Base-by-base conservation (phyloP, 1,140 invertebrate species). In the Daktulosphaira vitifoliae region DNA sequence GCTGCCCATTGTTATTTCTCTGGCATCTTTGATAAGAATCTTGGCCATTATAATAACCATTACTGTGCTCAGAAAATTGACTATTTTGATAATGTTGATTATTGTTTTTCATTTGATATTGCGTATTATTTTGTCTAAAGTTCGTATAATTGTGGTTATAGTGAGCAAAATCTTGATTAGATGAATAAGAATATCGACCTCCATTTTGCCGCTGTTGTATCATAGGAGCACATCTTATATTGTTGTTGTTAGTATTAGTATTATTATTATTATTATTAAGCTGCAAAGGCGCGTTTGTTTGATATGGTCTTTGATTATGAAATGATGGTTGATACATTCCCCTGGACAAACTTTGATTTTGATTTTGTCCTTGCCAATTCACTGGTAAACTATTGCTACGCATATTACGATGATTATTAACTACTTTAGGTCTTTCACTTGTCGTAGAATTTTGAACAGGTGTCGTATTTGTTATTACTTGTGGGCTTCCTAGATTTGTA, bases 221-320 rank as follows among this genome's bases (percentile, higher is more conserved):
- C 0, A 2, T 16, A 2, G 56, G 25, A 3, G 20, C 18, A 6
- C 44, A 15, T 8, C 29, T 48, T 16, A 48, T 22, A 13, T 62
- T 48, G 13, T 26, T 48, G 25, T 22, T 33, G 23, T 56, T 42
- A 23, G 11, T 1, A 79, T 73, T 71, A 81, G 25, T 23, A 5
- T 15, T 46, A 11, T 46, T 56, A 11, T 6, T 33, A 11, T 33
- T 33, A 11, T 33, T 33, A 23, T 46, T 62, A 7, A 46, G 29
- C 16, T 29, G 5, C 56, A 13, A 20, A 3, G 16, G n/a, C 25
- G 56, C n/a, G 16, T 62, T 62, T 0, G 25, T 42, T 2, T 46
- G 42, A 16, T 62, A 62, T 2, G 11, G 8, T 6, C 56, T 26
- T 22, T 48, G 42, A 16, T 62, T 62, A 7, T 62, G 42, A n/a